phyloP scores from a whole-genome alignment of 2,888 invertebrate species.

The Scaptomyza cyrtandrae region DNA sequence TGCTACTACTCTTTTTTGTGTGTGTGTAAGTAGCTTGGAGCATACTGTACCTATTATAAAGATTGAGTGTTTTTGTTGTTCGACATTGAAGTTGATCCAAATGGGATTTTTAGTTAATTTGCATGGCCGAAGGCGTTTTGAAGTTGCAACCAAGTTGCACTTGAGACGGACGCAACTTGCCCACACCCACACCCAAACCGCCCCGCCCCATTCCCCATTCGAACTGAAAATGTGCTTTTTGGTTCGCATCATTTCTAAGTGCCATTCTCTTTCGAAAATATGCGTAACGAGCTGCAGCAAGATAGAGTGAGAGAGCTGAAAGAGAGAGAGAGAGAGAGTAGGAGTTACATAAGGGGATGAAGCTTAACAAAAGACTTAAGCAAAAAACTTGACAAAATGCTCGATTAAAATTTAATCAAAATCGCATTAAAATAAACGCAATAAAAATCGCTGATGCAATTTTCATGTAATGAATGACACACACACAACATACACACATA shows the following conservation, averaged over 20 bases:
- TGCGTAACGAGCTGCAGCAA: slow-evolving; percentile 23
- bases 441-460: slow-evolving; percentile 55
- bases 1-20: slow-evolving; percentile 9
- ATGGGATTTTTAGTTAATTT: slow-evolving; percentile 57
- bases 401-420: slow-evolving; percentile 53
- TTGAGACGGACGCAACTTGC: slow-evolving; percentile 59
- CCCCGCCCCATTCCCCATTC: not conserved
- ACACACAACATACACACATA: slow-evolving; percentile 11
- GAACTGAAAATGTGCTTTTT: slow-evolving; percentile 39
- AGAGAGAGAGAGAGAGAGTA: not conserved
- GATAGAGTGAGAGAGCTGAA: too few relatives aligned
- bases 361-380: slow-evolving; percentile 61
- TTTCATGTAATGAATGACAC: slow-evolving; percentile 51
- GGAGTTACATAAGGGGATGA: not conserved
- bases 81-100: slow-evolving; percentile 23
- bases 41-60: slow-evolving; percentile 35
- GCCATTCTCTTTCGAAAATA: slow-evolving; percentile 16
- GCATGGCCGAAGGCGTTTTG: slow-evolving; percentile 56
- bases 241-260: slow-evolving; percentile 44
- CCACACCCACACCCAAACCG: not conserved
- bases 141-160: slow-evolving; percentile 45
- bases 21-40: slow-evolving; percentile 14
- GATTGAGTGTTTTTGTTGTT: not conserved
- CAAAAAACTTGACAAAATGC: slow-evolving; percentile 43
- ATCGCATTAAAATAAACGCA: slow-evolving; percentile 52